Percentiles rank a stretch among this genome's conserved stretches.
Conservation (phyloP, 2,888 invertebrate species). For the Leucophenga montana region DNA sequence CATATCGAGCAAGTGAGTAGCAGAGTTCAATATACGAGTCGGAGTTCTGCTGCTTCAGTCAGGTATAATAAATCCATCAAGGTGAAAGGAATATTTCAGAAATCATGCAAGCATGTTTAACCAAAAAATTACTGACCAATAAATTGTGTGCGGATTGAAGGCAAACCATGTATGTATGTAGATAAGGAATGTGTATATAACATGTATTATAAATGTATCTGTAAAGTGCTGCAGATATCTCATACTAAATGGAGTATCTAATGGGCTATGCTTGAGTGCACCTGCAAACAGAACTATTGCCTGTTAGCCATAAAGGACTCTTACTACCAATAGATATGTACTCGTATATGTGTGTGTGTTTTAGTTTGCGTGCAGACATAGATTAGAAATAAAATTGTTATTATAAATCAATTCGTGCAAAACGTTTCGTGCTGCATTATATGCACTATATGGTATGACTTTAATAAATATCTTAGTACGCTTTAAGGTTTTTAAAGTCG, state of each 20-base stretch:
- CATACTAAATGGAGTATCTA: constrained; percentile 13
- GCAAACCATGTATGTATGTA: background rate
- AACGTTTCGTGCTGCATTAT: background rate
- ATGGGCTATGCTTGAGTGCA: constrained; percentile 31
- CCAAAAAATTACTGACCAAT: constrained; percentile 38
- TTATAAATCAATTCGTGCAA: constrained; percentile 29
- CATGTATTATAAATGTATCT: background rate
- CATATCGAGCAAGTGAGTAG: no score
- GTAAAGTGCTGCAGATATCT: constrained; percentile 3
- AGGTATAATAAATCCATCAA: constrained; percentile 37
- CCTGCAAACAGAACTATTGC: constrained; percentile 18
- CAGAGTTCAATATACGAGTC: no score
- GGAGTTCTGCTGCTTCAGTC: no score
- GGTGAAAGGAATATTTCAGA: constrained; percentile 18
- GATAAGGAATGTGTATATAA: background rate
- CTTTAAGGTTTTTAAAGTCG: background rate
- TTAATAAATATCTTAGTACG: no score
- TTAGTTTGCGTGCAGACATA: constrained; percentile 23
- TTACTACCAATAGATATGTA: background rate
- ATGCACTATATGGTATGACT: no score
- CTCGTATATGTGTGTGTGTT: background rate
- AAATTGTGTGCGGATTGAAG: constrained; percentile 29
- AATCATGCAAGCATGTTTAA: constrained; percentile 35
- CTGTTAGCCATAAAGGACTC: background rate
- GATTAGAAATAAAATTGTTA: constrained; percentile 25